These are phyloP conservation scores for Lomographa bimaculata DNA, from an alignment of 2,888 invertebrate genomes.

Conservation along the genomic window DNA sequence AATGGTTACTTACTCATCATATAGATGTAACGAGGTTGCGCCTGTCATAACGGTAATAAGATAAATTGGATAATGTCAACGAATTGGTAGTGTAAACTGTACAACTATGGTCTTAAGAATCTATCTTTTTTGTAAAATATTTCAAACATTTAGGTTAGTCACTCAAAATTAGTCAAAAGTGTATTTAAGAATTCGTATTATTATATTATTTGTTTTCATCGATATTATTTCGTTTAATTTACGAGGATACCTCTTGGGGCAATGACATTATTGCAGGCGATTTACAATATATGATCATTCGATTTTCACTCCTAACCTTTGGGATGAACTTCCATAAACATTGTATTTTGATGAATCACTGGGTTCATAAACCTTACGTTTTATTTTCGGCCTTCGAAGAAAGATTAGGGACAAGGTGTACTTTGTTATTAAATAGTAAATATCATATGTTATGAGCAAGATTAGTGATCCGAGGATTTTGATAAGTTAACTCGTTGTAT, in stretches of 20 bases:
- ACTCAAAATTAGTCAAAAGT: slow-evolving; percentile 29
- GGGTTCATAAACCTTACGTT: slow-evolving; percentile 17
- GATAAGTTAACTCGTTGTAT: no score
- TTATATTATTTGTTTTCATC: slow-evolving; percentile 18
- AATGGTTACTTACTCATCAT: no score
- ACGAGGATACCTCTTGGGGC: slow-evolving; percentile 9
- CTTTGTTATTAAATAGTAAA: slow-evolving; percentile 23
- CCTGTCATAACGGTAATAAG: no score
- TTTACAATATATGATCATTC: slow-evolving; percentile 12
- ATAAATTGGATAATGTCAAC: neutral
- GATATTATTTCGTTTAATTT: slow-evolving; percentile 18
- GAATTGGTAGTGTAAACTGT: slow-evolving; percentile 3
- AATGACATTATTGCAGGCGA: slow-evolving; percentile 18
- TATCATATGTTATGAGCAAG: slow-evolving; percentile 16
- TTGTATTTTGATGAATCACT: slow-evolving; percentile 14
- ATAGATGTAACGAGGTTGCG: no score
- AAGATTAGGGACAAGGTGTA: slow-evolving; percentile 30
- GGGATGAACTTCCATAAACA: slow-evolving; percentile 11
- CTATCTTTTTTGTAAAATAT: slow-evolving; percentile 10
- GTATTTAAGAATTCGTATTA: slow-evolving; percentile 21
- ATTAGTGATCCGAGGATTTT: neutral
- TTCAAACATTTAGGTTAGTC: slow-evolving; percentile 17
- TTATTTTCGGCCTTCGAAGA: slow-evolving; percentile 18
- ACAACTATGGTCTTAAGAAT: slow-evolving; percentile 7
- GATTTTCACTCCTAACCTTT: slow-evolving; percentile 11